Conservation (phyloP, 2,797 vertebrate genomes). For the Leontopithecus rosalia region DNA sequence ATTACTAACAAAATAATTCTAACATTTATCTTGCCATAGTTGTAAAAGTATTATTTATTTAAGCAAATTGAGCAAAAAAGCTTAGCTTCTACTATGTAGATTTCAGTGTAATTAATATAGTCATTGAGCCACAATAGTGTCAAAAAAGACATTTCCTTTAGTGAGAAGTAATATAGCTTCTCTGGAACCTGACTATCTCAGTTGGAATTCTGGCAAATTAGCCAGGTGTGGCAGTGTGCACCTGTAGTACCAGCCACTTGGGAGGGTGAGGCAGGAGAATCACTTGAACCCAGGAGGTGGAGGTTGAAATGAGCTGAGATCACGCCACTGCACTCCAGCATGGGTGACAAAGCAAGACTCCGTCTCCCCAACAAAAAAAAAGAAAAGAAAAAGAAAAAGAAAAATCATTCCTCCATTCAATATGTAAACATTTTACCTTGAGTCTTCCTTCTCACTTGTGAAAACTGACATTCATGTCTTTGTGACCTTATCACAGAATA, state of each 20-base stretch:
- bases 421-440: background rate
- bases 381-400: too few species aligned
- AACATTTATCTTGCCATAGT: background rate
- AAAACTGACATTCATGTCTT: background rate
- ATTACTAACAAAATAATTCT: background rate
- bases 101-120: background rate
- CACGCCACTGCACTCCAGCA: too few species aligned
- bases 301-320: too few species aligned
- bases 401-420: background rate
- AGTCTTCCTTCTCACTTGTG: background rate
- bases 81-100: background rate
- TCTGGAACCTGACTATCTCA: background rate
- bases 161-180: background rate
- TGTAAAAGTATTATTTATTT: background rate
- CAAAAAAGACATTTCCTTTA: background rate
- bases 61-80: background rate
- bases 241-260: too few species aligned
- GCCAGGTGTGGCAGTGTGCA: rapidly evolving
- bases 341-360: too few species aligned
- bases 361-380: too few species aligned
- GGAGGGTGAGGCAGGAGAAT: too few species aligned
- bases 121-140: background rate
- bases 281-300: too few species aligned
- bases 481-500: background rate
- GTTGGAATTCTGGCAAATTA: background rate